Evolutionary conservation across 2,888 invertebrate species (phyloP).

Genomic region (Apodemia duryi): DNA sequence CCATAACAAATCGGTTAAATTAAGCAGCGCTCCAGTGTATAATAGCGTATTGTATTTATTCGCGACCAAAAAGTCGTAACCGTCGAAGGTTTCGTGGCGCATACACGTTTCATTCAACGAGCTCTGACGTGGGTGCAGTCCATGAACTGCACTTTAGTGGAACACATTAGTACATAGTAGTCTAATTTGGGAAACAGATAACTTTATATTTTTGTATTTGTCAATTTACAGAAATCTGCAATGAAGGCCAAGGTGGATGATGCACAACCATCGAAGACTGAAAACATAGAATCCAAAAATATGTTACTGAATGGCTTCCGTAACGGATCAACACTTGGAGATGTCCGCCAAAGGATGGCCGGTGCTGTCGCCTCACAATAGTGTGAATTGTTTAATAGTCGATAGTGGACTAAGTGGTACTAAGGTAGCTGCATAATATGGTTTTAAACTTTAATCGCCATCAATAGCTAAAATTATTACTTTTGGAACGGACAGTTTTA

Average conservation of each 20-base stretch:
- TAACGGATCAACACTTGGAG: conserved; percentile 58
- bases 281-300: conserved; percentile 57
- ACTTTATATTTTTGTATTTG: background rate
- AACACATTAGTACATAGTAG: no score
- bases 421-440: background rate
- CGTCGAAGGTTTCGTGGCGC: no score
- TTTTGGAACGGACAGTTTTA: background rate
- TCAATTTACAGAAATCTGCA: conserved; percentile 33
- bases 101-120: no score
- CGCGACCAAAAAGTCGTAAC: no score
- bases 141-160: no score
- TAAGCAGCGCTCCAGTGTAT: no score
- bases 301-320: conserved; percentile 66
- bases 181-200: background rate
- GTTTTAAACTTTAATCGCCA: background rate
- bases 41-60: no score
- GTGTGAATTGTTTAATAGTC: background rate
- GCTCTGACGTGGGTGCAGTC: no score
- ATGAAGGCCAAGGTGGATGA: conserved; percentile 43
- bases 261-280: conserved; percentile 38
- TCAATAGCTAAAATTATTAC: background rate
- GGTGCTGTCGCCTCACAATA: conserved; percentile 70
- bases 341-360: conserved; percentile 67
- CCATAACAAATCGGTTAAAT: no score
- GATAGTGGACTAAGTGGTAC: background rate